Evolutionary conservation across 2,797 vertebrate genomes (phyloP).

Genomic region (Salarias fasciatus): DNA sequence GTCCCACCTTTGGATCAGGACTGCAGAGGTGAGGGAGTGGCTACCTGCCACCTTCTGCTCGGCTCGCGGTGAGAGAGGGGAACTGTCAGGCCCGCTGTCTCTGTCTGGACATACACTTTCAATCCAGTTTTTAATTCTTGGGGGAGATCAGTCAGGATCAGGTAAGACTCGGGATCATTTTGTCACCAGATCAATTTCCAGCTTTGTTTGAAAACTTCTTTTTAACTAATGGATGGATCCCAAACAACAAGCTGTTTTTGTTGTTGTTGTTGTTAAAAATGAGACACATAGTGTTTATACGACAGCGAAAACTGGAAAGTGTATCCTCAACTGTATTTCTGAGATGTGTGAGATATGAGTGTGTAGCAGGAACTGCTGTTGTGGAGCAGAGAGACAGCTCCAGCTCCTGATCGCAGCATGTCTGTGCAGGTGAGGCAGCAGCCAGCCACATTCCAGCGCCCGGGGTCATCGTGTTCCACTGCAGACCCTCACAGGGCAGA

Average conservation of each 20-base stretch:
- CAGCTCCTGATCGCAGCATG: slow-evolving; percentile 65
- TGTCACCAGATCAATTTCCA: not conserved
- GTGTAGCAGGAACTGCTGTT: slow-evolving; percentile 17
- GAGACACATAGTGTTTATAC: fast-evolving
- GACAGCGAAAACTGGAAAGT: not conserved
- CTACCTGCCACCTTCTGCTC: slow-evolving; percentile 52
- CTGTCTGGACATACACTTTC: slow-evolving; percentile 31
- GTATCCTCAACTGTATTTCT: no score
- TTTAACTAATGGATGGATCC: no score
- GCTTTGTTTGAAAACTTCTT: not conserved
- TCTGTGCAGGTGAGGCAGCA: slow-evolving; percentile 77
- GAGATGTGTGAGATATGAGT: not conserved
- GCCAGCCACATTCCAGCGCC: slow-evolving; percentile 72
- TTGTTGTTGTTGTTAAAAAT: no score
- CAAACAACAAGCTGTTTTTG: no score
- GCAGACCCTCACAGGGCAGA: slow-evolving; percentile 49
- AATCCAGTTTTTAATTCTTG: not conserved
- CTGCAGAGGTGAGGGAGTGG: slow-evolving; percentile 74
- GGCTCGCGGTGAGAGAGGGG: not conserved
- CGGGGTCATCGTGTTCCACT: slow-evolving; percentile 52
- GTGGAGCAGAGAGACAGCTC: slow-evolving; percentile 23
- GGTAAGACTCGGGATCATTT: slow-evolving; percentile 39
- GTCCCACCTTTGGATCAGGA: slow-evolving; percentile 31
- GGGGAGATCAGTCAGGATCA: slow-evolving; percentile 19
- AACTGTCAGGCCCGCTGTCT: slow-evolving; percentile 28